phyloP scores from a whole-genome alignment of 2,797 vertebrate genomes.

The Ispidina picta region DNA sequence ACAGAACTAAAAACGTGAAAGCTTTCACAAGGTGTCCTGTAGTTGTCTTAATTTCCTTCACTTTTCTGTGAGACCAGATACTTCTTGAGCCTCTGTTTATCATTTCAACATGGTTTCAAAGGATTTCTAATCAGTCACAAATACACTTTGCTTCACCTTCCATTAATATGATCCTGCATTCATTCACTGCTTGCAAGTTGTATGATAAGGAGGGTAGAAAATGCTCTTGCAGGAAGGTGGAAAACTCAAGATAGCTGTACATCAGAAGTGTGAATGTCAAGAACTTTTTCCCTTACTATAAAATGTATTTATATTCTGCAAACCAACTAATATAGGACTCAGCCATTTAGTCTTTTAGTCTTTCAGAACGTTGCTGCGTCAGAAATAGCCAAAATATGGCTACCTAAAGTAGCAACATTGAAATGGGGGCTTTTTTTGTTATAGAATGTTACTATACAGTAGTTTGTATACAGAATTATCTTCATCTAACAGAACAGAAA shows the following conservation, averaged over 20 bases:
- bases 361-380: neutral
- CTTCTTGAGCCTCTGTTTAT: neutral
- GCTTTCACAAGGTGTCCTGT: neutral
- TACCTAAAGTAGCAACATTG: neutral
- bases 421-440: neutral
- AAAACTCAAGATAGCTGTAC: neutral
- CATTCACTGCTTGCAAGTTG: neutral
- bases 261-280: neutral
- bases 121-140: neutral
- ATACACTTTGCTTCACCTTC: neutral
- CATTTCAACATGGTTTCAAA: neutral
- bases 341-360: neutral
- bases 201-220: neutral
- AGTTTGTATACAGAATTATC: neutral
- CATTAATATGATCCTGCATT: neutral
- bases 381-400: neutral
- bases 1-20: neutral
- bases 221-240: neutral
- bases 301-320: neutral
- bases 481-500: neutral
- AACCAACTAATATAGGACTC: neutral
- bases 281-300: neutral
- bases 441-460: neutral
- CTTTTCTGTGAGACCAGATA: neutral
- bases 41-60: neutral